Percentiles rank a stretch among this genome's conserved stretches.
phyloP scores from a whole-genome alignment of 2,113 vertebrate genomes.

The Tringa solitaria region DNA sequence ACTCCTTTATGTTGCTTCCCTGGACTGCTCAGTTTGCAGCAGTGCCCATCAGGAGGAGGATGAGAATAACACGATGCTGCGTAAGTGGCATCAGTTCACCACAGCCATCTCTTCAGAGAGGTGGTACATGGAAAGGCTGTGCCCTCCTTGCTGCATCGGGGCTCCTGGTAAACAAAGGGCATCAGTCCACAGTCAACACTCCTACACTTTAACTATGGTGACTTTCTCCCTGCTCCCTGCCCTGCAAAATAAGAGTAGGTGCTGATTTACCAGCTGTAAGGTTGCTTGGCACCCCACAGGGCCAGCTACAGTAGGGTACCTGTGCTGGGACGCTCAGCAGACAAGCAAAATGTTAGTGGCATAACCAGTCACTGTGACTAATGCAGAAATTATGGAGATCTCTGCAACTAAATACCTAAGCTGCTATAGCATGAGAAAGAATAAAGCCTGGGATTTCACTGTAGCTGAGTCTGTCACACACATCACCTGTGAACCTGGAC shows the following conservation, averaged over 20 bases:
- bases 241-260: neutral
- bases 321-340: neutral
- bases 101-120: neutral
- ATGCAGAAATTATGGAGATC: neutral
- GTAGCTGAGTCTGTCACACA: neutral
- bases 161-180: neutral
- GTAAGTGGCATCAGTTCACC: neutral
- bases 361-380: neutral
- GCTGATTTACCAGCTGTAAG: neutral
- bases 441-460: neutral
- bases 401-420: neutral
- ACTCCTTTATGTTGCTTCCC: neutral
- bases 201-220: accelerated
- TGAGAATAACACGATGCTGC: neutral
- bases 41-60: neutral
- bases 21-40: neutral
- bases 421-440: neutral
- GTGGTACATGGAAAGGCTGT: neutral
- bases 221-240: neutral
- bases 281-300: neutral
- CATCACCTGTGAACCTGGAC: neutral
- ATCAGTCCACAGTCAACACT: neutral
- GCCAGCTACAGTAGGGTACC: neutral
- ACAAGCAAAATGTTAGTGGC: neutral
- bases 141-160: accelerated